A percentile compares a stretch with the other conserved stretches of the same genome.
Conservation (phyloP, 2,113 vertebrate species). For the Drymodes brunneopygia region DNA sequence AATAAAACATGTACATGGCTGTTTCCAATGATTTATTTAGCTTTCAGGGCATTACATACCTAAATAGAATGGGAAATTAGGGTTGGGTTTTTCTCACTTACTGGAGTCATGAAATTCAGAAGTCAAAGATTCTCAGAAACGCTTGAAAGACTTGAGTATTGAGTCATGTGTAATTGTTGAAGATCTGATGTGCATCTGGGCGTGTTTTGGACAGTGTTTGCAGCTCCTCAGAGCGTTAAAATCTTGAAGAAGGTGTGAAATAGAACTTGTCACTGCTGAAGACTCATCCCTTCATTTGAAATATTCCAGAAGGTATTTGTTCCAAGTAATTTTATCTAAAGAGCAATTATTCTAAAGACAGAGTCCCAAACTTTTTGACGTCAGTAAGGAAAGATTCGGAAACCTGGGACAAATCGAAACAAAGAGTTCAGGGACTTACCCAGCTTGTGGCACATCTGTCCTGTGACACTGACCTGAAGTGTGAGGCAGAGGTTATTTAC, state of each 20-base stretch:
- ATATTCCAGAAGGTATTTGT: neutral
- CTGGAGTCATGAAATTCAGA: neutral
- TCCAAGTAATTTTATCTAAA: neutral
- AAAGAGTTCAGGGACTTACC: neutral
- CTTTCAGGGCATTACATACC: neutral
- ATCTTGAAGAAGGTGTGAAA: neutral
- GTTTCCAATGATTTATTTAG: neutral
- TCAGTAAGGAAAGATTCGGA: neutral
- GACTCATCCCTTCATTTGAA: neutral
- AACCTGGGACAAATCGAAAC: neutral
- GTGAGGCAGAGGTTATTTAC: neutral
- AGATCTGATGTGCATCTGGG: neutral
- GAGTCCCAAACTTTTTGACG: rapidly evolving
- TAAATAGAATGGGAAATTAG: neutral
- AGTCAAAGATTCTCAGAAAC: neutral
- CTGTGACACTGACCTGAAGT: neutral
- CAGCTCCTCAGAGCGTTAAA: neutral
- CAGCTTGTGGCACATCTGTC: neutral
- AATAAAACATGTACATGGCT: neutral
- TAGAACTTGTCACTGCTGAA: neutral
- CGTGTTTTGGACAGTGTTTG: neutral
- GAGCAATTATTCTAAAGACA: neutral
- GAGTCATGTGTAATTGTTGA: neutral
- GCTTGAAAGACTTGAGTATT: neutral
- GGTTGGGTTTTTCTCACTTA: neutral